Conservation (phyloP, 1,140 invertebrate genomes). For the Drosophila ficusphila region DNA sequence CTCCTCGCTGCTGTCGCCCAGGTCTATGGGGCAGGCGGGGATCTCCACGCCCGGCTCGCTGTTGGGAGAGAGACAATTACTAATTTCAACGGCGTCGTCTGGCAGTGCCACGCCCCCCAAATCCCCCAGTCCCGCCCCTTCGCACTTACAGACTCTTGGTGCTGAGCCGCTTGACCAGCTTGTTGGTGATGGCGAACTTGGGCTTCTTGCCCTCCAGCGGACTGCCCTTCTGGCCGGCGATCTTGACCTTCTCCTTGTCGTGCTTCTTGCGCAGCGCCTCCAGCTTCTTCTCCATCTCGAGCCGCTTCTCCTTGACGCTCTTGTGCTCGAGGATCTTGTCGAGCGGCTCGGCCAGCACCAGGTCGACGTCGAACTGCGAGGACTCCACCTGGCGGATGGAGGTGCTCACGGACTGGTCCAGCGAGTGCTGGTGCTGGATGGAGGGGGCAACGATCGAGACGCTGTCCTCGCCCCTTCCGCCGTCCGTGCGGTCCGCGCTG, state of each 20-base stretch:
- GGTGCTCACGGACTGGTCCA: slow-evolving; percentile 70
- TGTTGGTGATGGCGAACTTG: slow-evolving; percentile 90
- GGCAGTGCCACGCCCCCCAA: slow-evolving; percentile 40
- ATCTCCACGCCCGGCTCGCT: slow-evolving; percentile 82
- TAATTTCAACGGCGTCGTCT: slow-evolving; percentile 75
- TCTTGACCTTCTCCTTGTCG: slow-evolving; percentile 90
- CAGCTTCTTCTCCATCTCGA: slow-evolving; percentile 94
- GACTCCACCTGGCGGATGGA: slow-evolving; percentile 77
- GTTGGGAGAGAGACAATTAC: slow-evolving; percentile 76
- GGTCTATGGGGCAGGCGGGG: slow-evolving; percentile 72
- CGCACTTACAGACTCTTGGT: slow-evolving; percentile 92
- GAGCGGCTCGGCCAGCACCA: slow-evolving; percentile 90
- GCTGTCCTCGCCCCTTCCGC: slow-evolving; percentile 40
- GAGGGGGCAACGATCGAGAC: slow-evolving; percentile 41
- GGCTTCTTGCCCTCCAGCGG: slow-evolving; percentile 87
- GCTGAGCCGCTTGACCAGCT: slow-evolving; percentile 91
- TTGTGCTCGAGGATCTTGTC: slow-evolving; percentile 93
- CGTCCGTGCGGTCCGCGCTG: slow-evolving; percentile 55
- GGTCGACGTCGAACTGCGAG: slow-evolving; percentile 85
- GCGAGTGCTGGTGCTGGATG: slow-evolving; percentile 81
- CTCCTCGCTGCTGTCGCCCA: slow-evolving; percentile 74
- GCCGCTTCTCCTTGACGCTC: slow-evolving; percentile 91
- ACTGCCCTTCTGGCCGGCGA: slow-evolving; percentile 86
- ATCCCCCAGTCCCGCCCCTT: slow-evolving; percentile 31
- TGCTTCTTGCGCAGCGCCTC: slow-evolving; percentile 93